Evolutionary conservation across 92 coral and sea anemone genomes (phyloP).

Genomic region (Zoanthus sansibaricus): DNA sequence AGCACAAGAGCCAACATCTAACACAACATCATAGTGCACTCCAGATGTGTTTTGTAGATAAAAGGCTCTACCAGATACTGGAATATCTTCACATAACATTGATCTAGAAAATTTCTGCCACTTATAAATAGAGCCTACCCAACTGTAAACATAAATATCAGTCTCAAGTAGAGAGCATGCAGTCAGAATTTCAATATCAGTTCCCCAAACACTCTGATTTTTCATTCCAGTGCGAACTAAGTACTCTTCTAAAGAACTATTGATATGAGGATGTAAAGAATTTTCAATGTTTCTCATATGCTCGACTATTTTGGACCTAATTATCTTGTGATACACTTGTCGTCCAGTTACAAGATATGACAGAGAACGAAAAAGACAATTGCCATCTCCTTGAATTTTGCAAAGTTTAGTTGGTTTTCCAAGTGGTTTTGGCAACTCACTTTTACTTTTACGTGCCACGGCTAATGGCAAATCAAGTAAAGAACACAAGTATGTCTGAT

Average conservation of each 20-base stretch:
- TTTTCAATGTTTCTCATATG: slow-evolving; percentile 63
- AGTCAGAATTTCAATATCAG: slow-evolving; percentile 75
- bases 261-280: slow-evolving; percentile 59
- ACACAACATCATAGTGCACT: slow-evolving; percentile 63
- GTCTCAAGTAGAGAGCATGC: slow-evolving; percentile 59
- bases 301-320: slow-evolving; percentile 52
- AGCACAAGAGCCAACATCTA: background rate
- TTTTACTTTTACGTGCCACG: background rate
- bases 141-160: slow-evolving; percentile 66
- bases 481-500: slow-evolving; percentile 50
- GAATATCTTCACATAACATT: slow-evolving; percentile 42
- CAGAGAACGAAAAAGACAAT: slow-evolving; percentile 67
- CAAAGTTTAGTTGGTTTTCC: slow-evolving; percentile 39
- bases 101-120: slow-evolving; percentile 64
- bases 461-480: slow-evolving; percentile 49
- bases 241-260: slow-evolving; percentile 61
- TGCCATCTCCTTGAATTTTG: slow-evolving; percentile 44
- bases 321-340: slow-evolving; percentile 20
- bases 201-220: slow-evolving; percentile 71
- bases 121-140: slow-evolving; percentile 40
- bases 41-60: slow-evolving; percentile 59
- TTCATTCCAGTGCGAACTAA: slow-evolving; percentile 61
- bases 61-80: slow-evolving; percentile 38
- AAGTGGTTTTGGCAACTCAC: slow-evolving; percentile 34
- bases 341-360: slow-evolving; percentile 73